Percentiles rank a stretch among this genome's conserved stretches.
phyloP scores from a whole-genome alignment of 2,113 vertebrate species.

The Oophaga pumilio region DNA sequence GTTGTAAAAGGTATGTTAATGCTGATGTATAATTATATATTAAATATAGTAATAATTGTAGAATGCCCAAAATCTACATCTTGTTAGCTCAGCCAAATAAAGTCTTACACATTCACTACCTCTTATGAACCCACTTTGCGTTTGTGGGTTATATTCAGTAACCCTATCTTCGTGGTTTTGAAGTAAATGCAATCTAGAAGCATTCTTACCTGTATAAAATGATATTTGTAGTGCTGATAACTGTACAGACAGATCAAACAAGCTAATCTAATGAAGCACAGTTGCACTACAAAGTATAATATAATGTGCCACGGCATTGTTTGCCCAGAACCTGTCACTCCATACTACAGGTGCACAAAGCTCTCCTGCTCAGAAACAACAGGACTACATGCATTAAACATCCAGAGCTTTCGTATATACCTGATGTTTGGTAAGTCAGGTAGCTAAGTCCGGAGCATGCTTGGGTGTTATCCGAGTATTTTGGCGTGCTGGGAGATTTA shows the following conservation, averaged over 20 bases:
- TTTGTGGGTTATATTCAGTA: background rate
- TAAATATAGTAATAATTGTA: too few relatives aligned
- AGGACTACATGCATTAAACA: background rate
- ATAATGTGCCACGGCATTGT: constrained; percentile 20
- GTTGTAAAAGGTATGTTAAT: too few relatives aligned
- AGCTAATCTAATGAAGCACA: constrained; percentile 8
- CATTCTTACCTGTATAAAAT: background rate
- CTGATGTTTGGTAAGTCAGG: background rate
- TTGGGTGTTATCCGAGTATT: too few relatives aligned
- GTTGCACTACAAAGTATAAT: constrained; percentile 6
- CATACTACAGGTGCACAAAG: constrained; percentile 29
- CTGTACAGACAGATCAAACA: constrained; percentile 27
- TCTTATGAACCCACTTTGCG: background rate
- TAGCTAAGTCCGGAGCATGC: too few relatives aligned
- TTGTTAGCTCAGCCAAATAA: too few relatives aligned
- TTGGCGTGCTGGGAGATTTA: too few relatives aligned
- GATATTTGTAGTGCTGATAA: background rate
- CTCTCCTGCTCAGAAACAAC: constrained; percentile 38
- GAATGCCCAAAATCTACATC: too few relatives aligned
- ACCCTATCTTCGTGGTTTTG: too few relatives aligned
- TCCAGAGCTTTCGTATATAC: background rate
- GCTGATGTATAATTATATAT: too few relatives aligned
- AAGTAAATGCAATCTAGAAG: background rate
- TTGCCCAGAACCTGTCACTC: constrained; percentile 39
- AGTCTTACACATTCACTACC: background rate